A percentile compares a stretch with the other conserved stretches of the same genome.
Conservation (phyloP, 2,113 vertebrate genomes). For the Australoheros scitulus region DNA sequence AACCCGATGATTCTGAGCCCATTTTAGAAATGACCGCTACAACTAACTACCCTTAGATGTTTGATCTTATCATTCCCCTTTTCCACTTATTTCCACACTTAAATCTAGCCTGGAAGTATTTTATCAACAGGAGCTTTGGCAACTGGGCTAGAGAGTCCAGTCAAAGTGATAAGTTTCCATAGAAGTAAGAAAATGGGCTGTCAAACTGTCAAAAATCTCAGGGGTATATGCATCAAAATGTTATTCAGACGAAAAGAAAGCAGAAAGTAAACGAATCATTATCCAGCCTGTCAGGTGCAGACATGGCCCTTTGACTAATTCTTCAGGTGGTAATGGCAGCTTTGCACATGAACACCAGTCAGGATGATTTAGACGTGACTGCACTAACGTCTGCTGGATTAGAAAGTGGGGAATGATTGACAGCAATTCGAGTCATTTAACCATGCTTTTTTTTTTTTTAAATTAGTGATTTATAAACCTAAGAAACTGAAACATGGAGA, state of each 20-base stretch:
- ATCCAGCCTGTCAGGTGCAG: conserved; percentile 9
- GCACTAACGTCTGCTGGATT: background rate
- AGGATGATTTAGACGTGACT: background rate
- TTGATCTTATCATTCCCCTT: background rate
- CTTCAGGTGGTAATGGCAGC: conserved; percentile 14
- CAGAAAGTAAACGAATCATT: background rate
- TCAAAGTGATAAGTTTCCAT: background rate
- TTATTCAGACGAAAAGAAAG: background rate
- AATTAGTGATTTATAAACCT: conserved; percentile 38
- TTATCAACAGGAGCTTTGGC: background rate
- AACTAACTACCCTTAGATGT: background rate
- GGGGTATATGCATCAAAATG: background rate
- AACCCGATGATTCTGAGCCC: background rate
- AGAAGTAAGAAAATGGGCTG: background rate
- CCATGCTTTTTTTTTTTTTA: background rate
- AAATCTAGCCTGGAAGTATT: background rate
- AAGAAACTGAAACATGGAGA: background rate
- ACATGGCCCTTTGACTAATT: background rate
- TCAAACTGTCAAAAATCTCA: background rate
- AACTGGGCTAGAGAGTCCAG: background rate
- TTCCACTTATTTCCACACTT: background rate
- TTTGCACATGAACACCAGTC: background rate
- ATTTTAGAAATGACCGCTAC: conserved; percentile 15
- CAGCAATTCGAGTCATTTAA: background rate
- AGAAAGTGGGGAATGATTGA: background rate